Conservation (phyloP, 2,113 vertebrate species). For the Scartelaos histophorus region DNA sequence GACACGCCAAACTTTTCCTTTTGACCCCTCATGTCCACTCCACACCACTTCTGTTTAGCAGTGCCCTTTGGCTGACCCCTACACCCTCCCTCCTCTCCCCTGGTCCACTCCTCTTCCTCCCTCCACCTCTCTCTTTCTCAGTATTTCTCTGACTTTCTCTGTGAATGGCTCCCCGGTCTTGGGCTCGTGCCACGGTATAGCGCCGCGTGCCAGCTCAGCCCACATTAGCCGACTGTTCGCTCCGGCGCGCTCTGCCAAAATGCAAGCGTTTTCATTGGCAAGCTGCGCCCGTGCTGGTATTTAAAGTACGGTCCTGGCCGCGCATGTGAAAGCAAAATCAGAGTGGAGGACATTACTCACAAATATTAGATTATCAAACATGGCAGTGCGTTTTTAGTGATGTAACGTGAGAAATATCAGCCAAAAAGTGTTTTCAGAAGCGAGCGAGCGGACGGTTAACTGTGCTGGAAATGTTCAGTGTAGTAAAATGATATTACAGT, state of each 20-base stretch:
- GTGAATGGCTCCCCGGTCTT: slow-evolving; percentile 45
- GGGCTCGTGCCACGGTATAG: slow-evolving; percentile 61
- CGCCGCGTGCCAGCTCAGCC: slow-evolving; percentile 68
- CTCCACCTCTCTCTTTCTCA: background rate
- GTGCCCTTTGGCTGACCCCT: slow-evolving; percentile 31
- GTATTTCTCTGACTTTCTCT: slow-evolving; percentile 31
- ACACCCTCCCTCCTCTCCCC: slow-evolving; percentile 19
- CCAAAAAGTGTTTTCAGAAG: background rate
- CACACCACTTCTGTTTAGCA: slow-evolving; percentile 7
- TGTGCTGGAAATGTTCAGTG: background rate
- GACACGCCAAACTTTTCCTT: background rate
- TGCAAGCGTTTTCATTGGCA: slow-evolving; percentile 66
- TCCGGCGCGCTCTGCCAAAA: slow-evolving; percentile 58
- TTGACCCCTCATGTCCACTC: slow-evolving; percentile 27
- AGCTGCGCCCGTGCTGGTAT: slow-evolving; percentile 50
- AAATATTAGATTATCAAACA: slow-evolving; percentile 2
- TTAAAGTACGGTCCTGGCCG: slow-evolving; percentile 52
- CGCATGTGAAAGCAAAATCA: slow-evolving; percentile 31
- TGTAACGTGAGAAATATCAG: background rate
- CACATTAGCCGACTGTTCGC: slow-evolving; percentile 66
- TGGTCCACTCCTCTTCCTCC: slow-evolving; percentile 25
- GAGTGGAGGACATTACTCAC: slow-evolving; percentile 27
- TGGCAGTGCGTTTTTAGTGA: background rate
- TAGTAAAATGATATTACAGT: background rate
- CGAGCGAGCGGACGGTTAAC: background rate